Base-by-base conservation (phyloP, 2,888 invertebrate species). In the Cetonia aurata region DNA sequence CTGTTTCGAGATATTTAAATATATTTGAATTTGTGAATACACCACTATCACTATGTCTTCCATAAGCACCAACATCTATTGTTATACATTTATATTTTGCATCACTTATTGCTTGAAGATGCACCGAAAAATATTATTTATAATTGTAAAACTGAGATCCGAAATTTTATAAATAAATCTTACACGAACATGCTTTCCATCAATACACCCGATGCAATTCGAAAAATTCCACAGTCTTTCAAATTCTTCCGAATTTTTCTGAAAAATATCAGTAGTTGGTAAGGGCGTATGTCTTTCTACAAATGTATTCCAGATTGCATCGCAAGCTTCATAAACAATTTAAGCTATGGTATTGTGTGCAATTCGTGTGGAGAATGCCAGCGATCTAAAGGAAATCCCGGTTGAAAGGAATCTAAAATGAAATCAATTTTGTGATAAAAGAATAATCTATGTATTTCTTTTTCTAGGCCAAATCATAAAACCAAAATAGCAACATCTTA, bases 61-160 rank as follows among this genome's bases (percentile, higher is more conserved):
- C 44, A 13, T 44, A 44, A 44, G 44, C 44, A 2, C 44, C 44
- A 44, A 44, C 44, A n/a, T 44, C 44, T n/a, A 44, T 44, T n/a
- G 53, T 12, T 13, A 52, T 52, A 15, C 2, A 52, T 15, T 52
- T 52, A 15, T 19, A 52, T 1, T 19, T 19, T 15, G 25, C 25
- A 1, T 8, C 6, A 2, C 3, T 9, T 52, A 25, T 25, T 25
- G 25, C 25, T 25, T 12, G 10, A 52, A 52, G 10, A 52, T 15
- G 25, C 2, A 52, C 53, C 2, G 53, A 52, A 6, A 52, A 52
- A 8, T 52, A 52, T 3, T 15, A 3, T 15, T 52, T 52, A 52
- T 52, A 52, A 15, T 52, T 52, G 10, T 13, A 8, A 52, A 13
- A 52, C 4, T 25, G 10, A 12, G 53, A 52, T 3, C 53, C 53